Evolutionary conservation across 2,888 invertebrate species (phyloP).

Genomic region (Cataglyphis altisquamis): DNA sequence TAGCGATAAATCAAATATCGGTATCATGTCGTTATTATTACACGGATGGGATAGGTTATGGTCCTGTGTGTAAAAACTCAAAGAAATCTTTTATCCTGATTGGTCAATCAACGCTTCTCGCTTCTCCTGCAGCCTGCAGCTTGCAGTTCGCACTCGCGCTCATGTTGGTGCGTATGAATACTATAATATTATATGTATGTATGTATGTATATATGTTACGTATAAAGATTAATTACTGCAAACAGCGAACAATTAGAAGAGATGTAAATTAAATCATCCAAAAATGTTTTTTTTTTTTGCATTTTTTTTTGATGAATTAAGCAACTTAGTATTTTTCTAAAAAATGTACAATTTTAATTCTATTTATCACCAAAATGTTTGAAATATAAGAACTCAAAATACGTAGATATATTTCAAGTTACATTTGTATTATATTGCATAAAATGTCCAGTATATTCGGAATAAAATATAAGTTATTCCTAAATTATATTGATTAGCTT

Average conservation of each 20-base stretch:
- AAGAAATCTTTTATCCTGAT: no score
- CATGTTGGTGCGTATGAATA: no score
- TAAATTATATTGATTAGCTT: background rate
- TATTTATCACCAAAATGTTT: background rate
- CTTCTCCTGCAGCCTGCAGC: no score
- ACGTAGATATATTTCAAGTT: background rate
- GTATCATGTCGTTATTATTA: slow-evolving; percentile 47
- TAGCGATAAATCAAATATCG: slow-evolving; percentile 69
- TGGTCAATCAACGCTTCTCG: no score
- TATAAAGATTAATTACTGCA: no score
- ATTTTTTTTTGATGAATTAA: background rate
- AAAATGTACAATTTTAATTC: background rate
- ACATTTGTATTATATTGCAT: background rate
- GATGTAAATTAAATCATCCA: no score
- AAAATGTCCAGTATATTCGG: background rate
- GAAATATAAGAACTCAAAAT: background rate
- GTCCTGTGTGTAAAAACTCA: no score
- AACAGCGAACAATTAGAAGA: no score
- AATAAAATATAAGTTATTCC: slow-evolving; percentile 5
- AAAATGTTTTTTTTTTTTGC: background rate
- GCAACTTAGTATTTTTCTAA: background rate
- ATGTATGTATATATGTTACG: no score
- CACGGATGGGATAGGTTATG: slow-evolving; percentile 33
- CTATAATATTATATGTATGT: no score
- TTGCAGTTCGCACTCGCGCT: no score